Evolutionary conservation across 2,113 vertebrate species (phyloP), one percentile per base, ranked within the genome.

Genomic region (Microtus richardsoni): DNA sequence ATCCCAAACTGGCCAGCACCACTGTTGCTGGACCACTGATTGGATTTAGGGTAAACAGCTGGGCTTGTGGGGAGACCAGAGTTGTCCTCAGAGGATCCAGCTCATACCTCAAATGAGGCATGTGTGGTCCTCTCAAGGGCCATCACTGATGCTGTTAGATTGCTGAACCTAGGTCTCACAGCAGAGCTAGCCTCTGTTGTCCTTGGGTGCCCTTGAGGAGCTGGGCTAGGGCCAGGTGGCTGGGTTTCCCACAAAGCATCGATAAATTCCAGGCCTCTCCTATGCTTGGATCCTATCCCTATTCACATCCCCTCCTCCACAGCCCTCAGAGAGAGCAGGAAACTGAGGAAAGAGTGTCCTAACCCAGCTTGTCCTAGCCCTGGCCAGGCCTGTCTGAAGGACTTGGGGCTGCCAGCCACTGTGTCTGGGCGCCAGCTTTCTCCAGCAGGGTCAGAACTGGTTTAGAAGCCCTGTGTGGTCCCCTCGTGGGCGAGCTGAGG

Each of bases 391-490:
- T 91, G 74, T 96, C 74, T 97, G 60, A 89, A 94, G 95, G 36
- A 80, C 66, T 92, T 73, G 77, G 88, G 80, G 80, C 92, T 96
- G 91, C 77, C 96, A 96, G 89, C 92, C 91, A 68, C 71, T 89
- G 75, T 19, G 92, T 79, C 64, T 89, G 89, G 86, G 83, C 0
- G 64, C 97, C 94, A 94, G 95, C 30, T 95, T 97, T 95, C 89
- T 93, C 66, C 1, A 91, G 33, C 36, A 95, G 83, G 94, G 95
- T 96, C 95, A 96, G 70, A 91, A 83, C 94, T 95, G 94, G 96
- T 97, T 97, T 97, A 96, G 86, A 96, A 96, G 89, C 92, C 82
- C 70, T 97, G 95, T 97, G 97, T 98, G 97, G 97, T 96, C 97
- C 84, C 84, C 95, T 96, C 19, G 49, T 91, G 84, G 91, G 95